Evolutionary conservation across 2,888 invertebrate species (phyloP).

Genomic region (Erynnis tages): DNA sequence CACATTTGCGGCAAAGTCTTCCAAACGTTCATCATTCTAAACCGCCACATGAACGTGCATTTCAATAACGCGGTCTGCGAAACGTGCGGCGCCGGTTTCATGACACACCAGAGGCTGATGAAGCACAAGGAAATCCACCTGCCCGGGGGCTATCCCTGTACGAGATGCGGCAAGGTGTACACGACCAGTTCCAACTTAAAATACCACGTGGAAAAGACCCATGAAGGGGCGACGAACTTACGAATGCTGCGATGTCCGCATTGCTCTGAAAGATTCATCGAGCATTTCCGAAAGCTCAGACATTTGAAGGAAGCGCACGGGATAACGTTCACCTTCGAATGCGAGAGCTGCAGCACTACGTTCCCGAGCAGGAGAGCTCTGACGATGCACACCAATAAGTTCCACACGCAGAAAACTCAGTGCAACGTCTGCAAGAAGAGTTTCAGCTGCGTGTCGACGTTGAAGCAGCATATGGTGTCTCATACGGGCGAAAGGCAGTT

Average conservation of each 20-base stretch:
- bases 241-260: conserved; percentile 57
- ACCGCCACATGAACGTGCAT: conserved; percentile 68
- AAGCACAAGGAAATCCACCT: conserved; percentile 63
- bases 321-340: conserved; percentile 57
- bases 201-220: conserved; percentile 57
- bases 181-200: conserved; percentile 65
- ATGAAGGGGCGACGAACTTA: conserved; percentile 55
- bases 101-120: conserved; percentile 58
- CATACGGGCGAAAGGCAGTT: conserved; percentile 59
- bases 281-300: conserved; percentile 62
- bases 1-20: conserved; percentile 58
- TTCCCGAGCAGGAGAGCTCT: conserved; percentile 56
- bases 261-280: conserved; percentile 58
- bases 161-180: conserved; percentile 68
- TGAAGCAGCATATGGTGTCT: conserved; percentile 58
- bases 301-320: conserved; percentile 62
- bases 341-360: conserved; percentile 54
- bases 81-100: conserved; percentile 61
- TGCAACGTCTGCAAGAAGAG: conserved; percentile 73
- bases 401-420: conserved; percentile 62
- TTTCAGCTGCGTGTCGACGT: conserved; percentile 61
- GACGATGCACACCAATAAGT: conserved; percentile 61
- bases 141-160: conserved; percentile 63
- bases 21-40: conserved; percentile 61
- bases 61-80: conserved; percentile 66